Conservation (phyloP, 2,797 vertebrate species). For the Australoheros facetus region DNA sequence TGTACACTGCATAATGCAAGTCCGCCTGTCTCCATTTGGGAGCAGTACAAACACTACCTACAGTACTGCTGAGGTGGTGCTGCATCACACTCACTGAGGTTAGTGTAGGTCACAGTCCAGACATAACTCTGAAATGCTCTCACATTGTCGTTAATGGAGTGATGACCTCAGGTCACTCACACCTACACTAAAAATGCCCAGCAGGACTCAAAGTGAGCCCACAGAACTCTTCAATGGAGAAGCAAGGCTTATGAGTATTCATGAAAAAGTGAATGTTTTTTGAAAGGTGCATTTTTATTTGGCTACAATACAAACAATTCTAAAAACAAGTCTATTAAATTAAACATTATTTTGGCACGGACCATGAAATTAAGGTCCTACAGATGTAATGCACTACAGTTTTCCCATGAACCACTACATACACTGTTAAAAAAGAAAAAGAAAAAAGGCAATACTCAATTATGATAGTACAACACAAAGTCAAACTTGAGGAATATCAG, state of each 20-base stretch:
- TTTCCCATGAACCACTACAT: neutral
- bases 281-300: neutral
- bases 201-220: neutral
- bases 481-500: neutral
- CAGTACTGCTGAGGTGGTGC: conserved; percentile 35
- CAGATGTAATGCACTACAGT: neutral
- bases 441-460: neutral
- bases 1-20: conserved; percentile 12
- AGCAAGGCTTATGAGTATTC: conserved; percentile 12
- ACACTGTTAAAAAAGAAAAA: too few species aligned
- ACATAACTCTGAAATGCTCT: conserved; percentile 72
- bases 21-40: conserved; percentile 43
- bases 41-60: conserved; percentile 39
- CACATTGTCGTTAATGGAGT: conserved; percentile 49
- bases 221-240: conserved; percentile 4
- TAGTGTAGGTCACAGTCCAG: conserved; percentile 82
- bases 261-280: conserved; percentile 5
- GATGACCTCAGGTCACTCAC: conserved; percentile 43
- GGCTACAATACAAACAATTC: neutral
- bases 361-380: neutral
- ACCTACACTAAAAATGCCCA: conserved; percentile 23
- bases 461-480: neutral
- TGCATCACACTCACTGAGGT: conserved; percentile 63
- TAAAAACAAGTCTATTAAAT: neutral
- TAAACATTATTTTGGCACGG: neutral